phyloP scores from a whole-genome alignment of 2,888 invertebrate species.

The Bombyx huttoni region DNA sequence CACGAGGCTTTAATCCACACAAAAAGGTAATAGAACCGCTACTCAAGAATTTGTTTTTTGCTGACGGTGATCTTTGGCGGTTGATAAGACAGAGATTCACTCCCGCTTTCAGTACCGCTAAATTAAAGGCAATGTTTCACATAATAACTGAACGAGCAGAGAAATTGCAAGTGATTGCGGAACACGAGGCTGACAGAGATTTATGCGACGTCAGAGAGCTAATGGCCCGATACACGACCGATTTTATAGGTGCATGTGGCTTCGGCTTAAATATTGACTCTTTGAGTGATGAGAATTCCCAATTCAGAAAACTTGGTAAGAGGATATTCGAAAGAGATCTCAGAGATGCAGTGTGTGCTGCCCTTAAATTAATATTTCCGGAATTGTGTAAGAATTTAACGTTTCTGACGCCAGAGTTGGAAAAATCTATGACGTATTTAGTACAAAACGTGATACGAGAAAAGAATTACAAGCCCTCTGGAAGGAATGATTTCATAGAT shows the following conservation, averaged over 20 bases:
- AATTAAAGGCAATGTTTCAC: constrained; percentile 56
- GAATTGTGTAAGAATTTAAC: constrained; percentile 38
- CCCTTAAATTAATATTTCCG: constrained; percentile 43
- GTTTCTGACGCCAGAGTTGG: constrained; percentile 37
- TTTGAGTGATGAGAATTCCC: constrained; percentile 42
- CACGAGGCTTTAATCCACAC: constrained; percentile 42
- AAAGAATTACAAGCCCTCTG: constrained; percentile 41
- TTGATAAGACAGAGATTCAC: constrained; percentile 50
- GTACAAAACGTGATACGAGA: constrained; percentile 36
- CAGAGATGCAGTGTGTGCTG: constrained; percentile 30
- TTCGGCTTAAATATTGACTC: constrained; percentile 55
- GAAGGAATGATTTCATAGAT: constrained; percentile 56
- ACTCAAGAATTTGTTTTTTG: constrained; percentile 48
- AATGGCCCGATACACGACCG: constrained; percentile 58
- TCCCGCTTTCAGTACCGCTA: constrained; percentile 50
- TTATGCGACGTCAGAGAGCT: constrained; percentile 47
- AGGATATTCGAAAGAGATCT: constrained; percentile 42
- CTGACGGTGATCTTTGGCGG: constrained; percentile 54
- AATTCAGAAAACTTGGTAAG: constrained; percentile 47
- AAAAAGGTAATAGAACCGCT: constrained; percentile 46
- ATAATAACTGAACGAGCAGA: constrained; percentile 49
- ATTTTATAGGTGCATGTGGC: constrained; percentile 55
- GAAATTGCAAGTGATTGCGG: constrained; percentile 39
- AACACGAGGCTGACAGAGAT: constrained; percentile 29
- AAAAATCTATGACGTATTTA: constrained; percentile 32